Percentiles rank a stretch among this genome's conserved stretches.
Evolutionary conservation across 1,140 invertebrate species (phyloP).

Genomic region (Bombyx mori): DNA sequence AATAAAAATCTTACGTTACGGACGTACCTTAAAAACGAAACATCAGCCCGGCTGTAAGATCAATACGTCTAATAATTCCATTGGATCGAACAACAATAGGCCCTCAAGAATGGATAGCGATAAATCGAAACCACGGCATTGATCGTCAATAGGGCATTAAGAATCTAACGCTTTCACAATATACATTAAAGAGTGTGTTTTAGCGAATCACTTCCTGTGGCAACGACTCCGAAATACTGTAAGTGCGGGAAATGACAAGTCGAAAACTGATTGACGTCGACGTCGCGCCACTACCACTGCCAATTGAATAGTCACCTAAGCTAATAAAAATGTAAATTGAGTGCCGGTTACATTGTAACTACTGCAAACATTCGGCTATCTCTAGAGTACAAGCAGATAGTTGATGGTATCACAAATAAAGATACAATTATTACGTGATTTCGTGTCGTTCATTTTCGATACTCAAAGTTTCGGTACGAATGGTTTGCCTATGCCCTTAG

Average conservation of each 20-base stretch:
- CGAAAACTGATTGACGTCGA: slow-evolving; percentile 45
- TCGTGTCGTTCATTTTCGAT: slow-evolving; percentile 33
- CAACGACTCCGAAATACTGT: slow-evolving; percentile 44
- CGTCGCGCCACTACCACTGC: slow-evolving; percentile 30
- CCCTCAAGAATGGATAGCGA: slow-evolving; percentile 51
- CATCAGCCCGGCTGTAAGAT: slow-evolving; percentile 27
- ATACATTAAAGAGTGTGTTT: slow-evolving; percentile 62
- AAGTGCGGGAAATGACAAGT: slow-evolving; percentile 65
- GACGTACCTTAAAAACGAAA: slow-evolving; percentile 23
- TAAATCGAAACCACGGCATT: slow-evolving; percentile 53
- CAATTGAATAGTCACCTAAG: slow-evolving; percentile 68
- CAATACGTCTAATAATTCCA: slow-evolving; percentile 45
- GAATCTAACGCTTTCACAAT: slow-evolving; percentile 53
- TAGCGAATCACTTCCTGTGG: slow-evolving; percentile 63
- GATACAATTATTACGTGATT: slow-evolving; percentile 17
- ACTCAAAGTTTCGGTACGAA: slow-evolving; percentile 25
- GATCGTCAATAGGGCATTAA: slow-evolving; percentile 61
- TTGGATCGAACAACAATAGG: slow-evolving; percentile 48
- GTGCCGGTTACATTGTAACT: slow-evolving; percentile 38
- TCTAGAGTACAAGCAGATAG: slow-evolving; percentile 31
- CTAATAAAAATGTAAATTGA: slow-evolving; percentile 29
- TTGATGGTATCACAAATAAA: slow-evolving; percentile 33
- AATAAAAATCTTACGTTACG: too few species aligned
- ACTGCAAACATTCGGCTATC: slow-evolving; percentile 25
- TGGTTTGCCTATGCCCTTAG: too few species aligned